Conservation (phyloP, 1,140 invertebrate genomes). For the Sycophila sp. region DNA sequence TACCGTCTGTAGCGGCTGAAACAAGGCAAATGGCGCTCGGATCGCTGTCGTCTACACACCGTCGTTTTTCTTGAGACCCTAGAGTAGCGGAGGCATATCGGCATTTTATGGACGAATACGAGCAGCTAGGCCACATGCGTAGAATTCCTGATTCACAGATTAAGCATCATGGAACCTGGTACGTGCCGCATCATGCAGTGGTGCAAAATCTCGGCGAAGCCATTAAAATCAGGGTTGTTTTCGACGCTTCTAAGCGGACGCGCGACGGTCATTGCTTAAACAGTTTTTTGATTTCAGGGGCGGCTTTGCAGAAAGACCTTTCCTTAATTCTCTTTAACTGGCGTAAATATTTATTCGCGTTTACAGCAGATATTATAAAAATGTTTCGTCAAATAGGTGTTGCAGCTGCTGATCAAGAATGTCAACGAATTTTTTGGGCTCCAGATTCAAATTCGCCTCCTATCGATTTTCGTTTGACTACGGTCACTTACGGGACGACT, state of each 20-base stretch:
- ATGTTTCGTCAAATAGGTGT: slow-evolving; percentile 51
- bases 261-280: not conserved
- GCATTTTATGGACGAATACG: not conserved
- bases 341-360: not conserved
- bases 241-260: not conserved
- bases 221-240: not conserved
- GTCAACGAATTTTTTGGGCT: slow-evolving; percentile 53
- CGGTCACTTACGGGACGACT: slow-evolving; percentile 54
- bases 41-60: not conserved
- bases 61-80: not conserved
- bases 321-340: not conserved
- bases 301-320: not conserved
- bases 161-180: not conserved
- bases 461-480: slow-evolving; percentile 45
- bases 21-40: not conserved
- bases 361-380: slow-evolving; percentile 1
- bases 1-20: not conserved
- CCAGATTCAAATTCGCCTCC: not conserved
- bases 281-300: not conserved
- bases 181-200: not conserved
- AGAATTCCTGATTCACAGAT: not conserved
- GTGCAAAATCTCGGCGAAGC: not conserved
- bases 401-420: slow-evolving; percentile 38
- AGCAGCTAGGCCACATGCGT: not conserved
- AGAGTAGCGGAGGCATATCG: not conserved